Conservation (phyloP, 2,797 vertebrate species). For the Bovichtus variegatus region DNA sequence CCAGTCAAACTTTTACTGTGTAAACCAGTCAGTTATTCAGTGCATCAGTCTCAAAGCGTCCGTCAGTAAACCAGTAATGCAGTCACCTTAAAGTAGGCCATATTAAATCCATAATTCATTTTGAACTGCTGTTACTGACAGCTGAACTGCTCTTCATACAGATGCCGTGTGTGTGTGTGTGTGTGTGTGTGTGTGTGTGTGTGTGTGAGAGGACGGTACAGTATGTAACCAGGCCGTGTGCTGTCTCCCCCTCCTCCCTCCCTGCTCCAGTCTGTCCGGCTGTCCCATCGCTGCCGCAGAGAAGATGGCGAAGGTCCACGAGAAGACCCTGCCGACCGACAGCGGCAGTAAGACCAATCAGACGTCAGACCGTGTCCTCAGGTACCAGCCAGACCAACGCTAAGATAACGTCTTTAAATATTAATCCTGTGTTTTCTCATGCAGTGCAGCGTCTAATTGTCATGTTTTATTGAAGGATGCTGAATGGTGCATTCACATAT, state of each 20-base stretch:
- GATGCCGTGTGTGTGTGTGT: slow-evolving; percentile 45
- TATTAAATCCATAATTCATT: slow-evolving; percentile 62
- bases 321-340: slow-evolving; percentile 93
- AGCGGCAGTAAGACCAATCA: slow-evolving; percentile 93
- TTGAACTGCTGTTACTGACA: slow-evolving; percentile 41
- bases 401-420: neutral
- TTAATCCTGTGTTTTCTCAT: neutral
- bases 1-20: neutral
- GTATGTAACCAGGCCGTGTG: slow-evolving; percentile 45
- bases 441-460: too few relatives aligned
- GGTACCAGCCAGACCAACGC: slow-evolving; percentile 79
- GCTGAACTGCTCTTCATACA: slow-evolving; percentile 35
- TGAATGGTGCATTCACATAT: slow-evolving; percentile 12
- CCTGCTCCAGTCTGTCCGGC: slow-evolving; percentile 93
- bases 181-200: slow-evolving; percentile 26
- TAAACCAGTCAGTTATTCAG: neutral
- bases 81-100: slow-evolving; percentile 29
- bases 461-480: neutral
- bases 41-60: neutral
- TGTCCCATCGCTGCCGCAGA: slow-evolving; percentile 98
- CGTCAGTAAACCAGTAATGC: neutral
- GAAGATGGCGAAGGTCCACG: slow-evolving; percentile 97
- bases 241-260: slow-evolving; percentile 78
- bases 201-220: slow-evolving; percentile 19
- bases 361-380: slow-evolving; percentile 97